Conservation (phyloP, 2,888 invertebrate species). For the Ochropleura plecta region DNA sequence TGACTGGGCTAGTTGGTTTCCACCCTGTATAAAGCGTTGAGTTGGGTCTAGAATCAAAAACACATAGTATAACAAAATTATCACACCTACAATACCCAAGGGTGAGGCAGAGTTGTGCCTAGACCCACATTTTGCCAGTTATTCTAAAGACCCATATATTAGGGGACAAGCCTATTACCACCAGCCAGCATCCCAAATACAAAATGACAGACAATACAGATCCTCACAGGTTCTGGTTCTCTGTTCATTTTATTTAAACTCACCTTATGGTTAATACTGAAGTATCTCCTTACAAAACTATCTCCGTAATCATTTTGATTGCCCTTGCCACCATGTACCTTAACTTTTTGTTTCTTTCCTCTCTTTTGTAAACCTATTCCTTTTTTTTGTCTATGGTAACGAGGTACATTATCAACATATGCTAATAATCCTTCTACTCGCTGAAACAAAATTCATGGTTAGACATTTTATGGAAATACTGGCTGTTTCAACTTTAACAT, state of each 20-base stretch:
- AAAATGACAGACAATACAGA: background rate
- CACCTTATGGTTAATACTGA: background rate
- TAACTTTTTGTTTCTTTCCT: constrained; percentile 4
- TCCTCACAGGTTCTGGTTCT: background rate
- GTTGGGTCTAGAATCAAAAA: no score
- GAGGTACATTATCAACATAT: background rate
- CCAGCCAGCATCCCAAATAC: background rate
- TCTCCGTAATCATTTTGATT: background rate
- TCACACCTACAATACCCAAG: no score
- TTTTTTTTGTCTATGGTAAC: background rate
- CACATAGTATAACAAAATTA: no score
- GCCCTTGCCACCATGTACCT: background rate
- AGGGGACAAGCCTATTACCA: background rate
- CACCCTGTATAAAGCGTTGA: no score
- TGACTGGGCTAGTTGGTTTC: no score
- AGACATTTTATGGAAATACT: background rate
- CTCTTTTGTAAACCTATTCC: constrained; percentile 1
- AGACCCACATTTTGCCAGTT: no score
- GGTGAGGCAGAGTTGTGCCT: no score
- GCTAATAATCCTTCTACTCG: background rate
- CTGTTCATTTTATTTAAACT: background rate
- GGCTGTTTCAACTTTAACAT: background rate
- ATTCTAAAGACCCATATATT: no score
- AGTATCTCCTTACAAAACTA: constrained; percentile 4
- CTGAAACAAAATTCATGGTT: constrained; percentile 9